phyloP scores from a whole-genome alignment of 2,797 vertebrate species.

The Lepilemur ruficaudatus region DNA sequence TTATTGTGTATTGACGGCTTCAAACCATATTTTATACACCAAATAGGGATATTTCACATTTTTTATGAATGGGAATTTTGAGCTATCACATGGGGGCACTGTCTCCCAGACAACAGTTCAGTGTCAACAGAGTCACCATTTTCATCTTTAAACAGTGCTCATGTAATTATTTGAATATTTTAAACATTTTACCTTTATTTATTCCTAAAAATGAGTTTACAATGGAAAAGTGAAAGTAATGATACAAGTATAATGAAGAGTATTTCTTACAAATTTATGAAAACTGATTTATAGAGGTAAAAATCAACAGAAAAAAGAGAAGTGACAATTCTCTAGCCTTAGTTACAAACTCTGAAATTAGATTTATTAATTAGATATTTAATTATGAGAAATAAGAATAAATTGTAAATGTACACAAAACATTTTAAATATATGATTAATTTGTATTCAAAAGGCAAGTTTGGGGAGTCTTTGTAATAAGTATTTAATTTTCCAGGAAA shows the following conservation, averaged over 20 bases:
- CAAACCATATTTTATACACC: neutral
- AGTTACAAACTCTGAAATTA: constrained; percentile 2
- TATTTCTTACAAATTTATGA: neutral
- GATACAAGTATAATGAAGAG: neutral
- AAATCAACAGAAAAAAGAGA: constrained; percentile 12
- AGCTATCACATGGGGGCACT: constrained; percentile 51
- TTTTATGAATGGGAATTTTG: constrained; percentile 17
- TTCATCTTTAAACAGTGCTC: neutral
- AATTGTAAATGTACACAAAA: neutral
- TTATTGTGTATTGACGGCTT: neutral
- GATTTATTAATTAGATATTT: neutral
- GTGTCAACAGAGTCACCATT: neutral
- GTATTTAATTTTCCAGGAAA: constrained; percentile 5
- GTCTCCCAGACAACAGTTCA: constrained; percentile 34
- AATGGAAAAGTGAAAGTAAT: neutral
- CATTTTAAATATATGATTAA: neutral
- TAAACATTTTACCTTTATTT: neutral
- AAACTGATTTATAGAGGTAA: neutral
- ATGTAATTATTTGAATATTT: neutral
- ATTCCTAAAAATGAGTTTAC: neutral
- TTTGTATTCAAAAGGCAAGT: neutral
- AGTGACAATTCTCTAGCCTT: neutral
- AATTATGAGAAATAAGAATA: neutral
- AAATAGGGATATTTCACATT: neutral
- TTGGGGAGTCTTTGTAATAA: neutral